Conservation (phyloP, 2,113 vertebrate species). For the Charadrius vociferus region DNA sequence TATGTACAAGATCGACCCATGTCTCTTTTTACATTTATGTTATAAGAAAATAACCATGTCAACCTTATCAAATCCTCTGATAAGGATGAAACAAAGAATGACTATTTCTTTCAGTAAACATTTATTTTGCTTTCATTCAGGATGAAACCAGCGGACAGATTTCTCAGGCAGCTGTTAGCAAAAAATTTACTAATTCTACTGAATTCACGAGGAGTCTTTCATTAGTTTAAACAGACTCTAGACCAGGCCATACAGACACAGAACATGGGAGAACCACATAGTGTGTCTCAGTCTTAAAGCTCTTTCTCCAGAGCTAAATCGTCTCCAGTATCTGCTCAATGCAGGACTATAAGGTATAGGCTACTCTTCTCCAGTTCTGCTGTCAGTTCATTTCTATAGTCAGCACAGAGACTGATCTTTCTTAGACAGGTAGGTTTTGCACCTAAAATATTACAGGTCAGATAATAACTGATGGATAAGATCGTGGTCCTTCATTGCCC, state of each 20-base stretch:
- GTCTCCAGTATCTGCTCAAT: not conserved
- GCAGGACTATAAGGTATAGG: not conserved
- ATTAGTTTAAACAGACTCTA: not conserved
- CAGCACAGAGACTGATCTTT: not conserved
- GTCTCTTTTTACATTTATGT: not conserved
- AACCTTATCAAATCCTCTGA: not conserved
- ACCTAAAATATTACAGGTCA: not conserved
- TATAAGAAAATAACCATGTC: not conserved
- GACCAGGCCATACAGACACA: not conserved
- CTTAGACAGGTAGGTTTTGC: not conserved
- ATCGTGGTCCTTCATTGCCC: not conserved
- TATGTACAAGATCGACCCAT: not conserved
- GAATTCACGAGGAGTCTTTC: not conserved
- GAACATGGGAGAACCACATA: accelerated
- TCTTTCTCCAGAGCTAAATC: not conserved
- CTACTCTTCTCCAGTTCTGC: not conserved
- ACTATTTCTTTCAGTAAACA: not conserved
- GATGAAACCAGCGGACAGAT: not conserved
- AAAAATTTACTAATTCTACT: not conserved
- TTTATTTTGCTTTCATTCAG: not conserved
- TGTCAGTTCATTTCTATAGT: not conserved
- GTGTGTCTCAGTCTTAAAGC: not conserved
- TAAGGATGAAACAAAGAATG: not conserved
- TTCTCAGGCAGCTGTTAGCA: not conserved
- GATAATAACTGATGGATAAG: not conserved